Evolutionary conservation across 2,797 vertebrate species (phyloP).

Genomic region (Threskiornis aethiopicus): DNA sequence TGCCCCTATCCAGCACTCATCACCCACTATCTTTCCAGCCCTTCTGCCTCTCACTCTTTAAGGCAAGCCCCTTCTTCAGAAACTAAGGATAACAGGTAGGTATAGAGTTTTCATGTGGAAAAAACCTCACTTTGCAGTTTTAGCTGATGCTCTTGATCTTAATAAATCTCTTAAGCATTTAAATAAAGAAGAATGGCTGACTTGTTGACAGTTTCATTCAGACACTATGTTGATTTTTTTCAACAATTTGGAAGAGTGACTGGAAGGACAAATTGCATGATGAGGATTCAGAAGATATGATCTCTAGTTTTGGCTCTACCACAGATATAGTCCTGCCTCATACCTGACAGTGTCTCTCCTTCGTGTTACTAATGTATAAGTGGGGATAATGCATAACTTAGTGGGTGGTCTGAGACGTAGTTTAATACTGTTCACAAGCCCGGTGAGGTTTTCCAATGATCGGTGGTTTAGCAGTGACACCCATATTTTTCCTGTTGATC

Average conservation of each 20-base stretch:
- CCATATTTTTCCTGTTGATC: not conserved
- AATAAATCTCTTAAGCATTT: not conserved
- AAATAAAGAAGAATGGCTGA: not conserved
- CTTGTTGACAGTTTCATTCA: not conserved
- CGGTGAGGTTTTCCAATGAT: not conserved
- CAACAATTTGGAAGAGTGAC: not conserved
- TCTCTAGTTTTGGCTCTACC: not conserved
- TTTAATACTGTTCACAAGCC: not conserved
- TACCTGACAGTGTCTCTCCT: not conserved
- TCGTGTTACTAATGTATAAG: not conserved
- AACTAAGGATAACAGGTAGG: not conserved
- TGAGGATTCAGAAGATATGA: not conserved
- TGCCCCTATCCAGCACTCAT: not conserved
- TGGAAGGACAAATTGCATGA: not conserved
- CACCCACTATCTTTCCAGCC: not conserved
- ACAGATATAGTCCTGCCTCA: not conserved
- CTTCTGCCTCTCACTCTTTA: not conserved
- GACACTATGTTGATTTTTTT: not conserved
- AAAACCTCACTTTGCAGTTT: not conserved
- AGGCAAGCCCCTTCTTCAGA: not conserved
- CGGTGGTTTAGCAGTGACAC: not conserved
- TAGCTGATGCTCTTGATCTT: not conserved
- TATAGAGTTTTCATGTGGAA: fast-evolving
- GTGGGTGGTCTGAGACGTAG: not conserved
- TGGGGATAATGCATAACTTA: not conserved